Evolutionary conservation across 2,113 vertebrate species (phyloP), one percentile per base, ranked within the genome.

Genomic region (Pteropus alecto): DNA sequence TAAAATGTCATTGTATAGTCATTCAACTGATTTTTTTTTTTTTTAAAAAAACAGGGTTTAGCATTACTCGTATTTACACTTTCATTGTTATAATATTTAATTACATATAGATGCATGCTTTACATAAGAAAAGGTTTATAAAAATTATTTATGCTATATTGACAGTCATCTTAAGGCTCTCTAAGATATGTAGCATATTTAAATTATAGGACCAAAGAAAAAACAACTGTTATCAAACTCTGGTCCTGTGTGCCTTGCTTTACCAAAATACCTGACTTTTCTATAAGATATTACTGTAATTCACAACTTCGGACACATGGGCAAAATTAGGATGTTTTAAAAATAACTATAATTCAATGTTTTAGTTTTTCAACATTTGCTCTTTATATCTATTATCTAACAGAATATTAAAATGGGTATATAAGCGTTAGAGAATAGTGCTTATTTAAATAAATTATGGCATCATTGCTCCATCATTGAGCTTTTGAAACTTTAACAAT

Each of bases 21-120:
- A 97, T 84, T 73, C 90, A 61, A 76, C 54, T 97, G 92, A 96
- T 38, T 38, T 91, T 21, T 87, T 94, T 41, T 41, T 86, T 83
- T 91, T 71, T 67, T 6, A 51, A 51, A 51, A 83, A 87, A 92
- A 95, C 18, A 92, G 24, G n/a, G 65, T 86, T 93, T 61, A 86
- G 48, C 26, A 86, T 88, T 28, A 88, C 30, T 90, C 74, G 97
- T 97, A 97, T 97, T 97, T 97, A 97, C 92, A 68, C 77, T 97
- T 97, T 98, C 92, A 87, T 89, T 92, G 41, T 51, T 93, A 87
- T 19, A 77, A 14, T 98, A 97, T 98, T 98, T 98, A 98, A 98
- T 98, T 97, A 90, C 78, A 97, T 90, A 82, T 96, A 58, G 90
- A 91, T 73, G 51, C 56, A 12, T 94, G n/a, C 38, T 90, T 89